Conservation (phyloP, 2,113 vertebrate species). For the Callipepla squamata region DNA sequence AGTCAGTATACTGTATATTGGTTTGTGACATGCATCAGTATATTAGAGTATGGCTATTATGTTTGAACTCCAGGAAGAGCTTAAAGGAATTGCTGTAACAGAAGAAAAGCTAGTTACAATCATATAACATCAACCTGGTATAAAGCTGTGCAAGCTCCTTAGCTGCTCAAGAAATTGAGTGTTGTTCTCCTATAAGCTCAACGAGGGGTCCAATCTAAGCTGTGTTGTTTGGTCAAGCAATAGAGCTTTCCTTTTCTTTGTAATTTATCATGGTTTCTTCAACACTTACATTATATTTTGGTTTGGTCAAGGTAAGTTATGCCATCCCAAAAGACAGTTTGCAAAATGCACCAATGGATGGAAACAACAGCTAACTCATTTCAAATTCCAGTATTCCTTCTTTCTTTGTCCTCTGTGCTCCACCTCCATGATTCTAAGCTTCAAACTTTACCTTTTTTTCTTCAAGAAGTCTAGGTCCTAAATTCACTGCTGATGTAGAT, state of each 20-base stretch:
- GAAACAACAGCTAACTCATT: background rate
- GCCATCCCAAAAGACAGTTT: background rate
- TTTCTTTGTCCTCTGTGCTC: conserved; percentile 5
- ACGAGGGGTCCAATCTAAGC: background rate
- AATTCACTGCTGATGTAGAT: background rate
- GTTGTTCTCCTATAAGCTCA: background rate
- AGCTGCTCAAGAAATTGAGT: background rate
- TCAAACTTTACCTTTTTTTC: conserved; percentile 53
- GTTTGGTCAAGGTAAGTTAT: background rate
- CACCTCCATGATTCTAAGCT: conserved; percentile 1
- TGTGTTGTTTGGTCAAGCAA: background rate
- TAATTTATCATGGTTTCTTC: background rate
- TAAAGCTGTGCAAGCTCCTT: background rate
- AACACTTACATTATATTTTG: background rate
- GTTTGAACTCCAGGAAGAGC: background rate
- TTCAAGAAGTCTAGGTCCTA: conserved; percentile 42
- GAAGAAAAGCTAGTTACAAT: background rate
- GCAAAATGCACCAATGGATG: background rate
- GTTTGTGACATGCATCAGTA: background rate
- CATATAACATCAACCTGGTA: background rate
- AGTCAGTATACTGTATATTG: background rate
- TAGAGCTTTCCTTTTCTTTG: background rate
- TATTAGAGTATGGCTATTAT: background rate
- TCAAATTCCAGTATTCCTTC: background rate
- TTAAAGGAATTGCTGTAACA: background rate